A percentile compares a stretch with the other conserved stretches of the same genome.
Conservation (phyloP, 2,113 vertebrate genomes). For the Osmerus eperlanus region DNA sequence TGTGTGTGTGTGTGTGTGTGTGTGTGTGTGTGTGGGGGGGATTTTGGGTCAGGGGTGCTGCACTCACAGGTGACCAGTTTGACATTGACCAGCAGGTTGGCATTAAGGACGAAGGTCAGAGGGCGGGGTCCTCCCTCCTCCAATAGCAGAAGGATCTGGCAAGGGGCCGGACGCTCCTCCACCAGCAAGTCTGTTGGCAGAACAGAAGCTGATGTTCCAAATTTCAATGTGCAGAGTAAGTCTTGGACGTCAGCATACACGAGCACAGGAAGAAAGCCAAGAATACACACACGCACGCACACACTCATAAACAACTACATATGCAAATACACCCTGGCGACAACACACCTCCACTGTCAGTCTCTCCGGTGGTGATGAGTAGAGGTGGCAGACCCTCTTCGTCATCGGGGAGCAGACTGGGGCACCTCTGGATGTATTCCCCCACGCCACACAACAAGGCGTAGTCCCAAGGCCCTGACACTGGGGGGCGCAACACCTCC, state of each 20-base stretch:
- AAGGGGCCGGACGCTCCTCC: slow-evolving; percentile 79
- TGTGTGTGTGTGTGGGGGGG: neutral
- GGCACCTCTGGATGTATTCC: slow-evolving; percentile 62
- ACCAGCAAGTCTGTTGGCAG: slow-evolving; percentile 73
- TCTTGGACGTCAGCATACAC: neutral
- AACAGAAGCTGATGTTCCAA: neutral
- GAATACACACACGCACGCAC: neutral
- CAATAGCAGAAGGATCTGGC: slow-evolving; percentile 78
- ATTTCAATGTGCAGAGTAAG: neutral
- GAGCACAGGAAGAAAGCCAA: neutral
- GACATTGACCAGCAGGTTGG: slow-evolving; percentile 90
- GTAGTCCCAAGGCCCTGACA: slow-evolving; percentile 73
- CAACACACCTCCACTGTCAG: slow-evolving; percentile 73
- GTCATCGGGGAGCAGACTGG: slow-evolving; percentile 81
- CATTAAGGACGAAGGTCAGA: slow-evolving; percentile 89
- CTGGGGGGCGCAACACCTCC: slow-evolving; percentile 45
- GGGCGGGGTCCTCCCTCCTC: slow-evolving; percentile 75
- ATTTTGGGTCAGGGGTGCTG: neutral
- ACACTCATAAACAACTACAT: neutral
- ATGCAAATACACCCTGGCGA: neutral
- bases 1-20: neutral
- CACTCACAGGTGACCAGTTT: slow-evolving; percentile 85
- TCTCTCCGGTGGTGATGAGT: slow-evolving; percentile 73
- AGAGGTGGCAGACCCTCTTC: slow-evolving; percentile 83
- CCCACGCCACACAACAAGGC: slow-evolving; percentile 76